These are phyloP conservation scores for Fistularia tabacaria DNA, from an alignment of 2,797 vertebrate genomes.

Conservation along the genomic window DNA sequence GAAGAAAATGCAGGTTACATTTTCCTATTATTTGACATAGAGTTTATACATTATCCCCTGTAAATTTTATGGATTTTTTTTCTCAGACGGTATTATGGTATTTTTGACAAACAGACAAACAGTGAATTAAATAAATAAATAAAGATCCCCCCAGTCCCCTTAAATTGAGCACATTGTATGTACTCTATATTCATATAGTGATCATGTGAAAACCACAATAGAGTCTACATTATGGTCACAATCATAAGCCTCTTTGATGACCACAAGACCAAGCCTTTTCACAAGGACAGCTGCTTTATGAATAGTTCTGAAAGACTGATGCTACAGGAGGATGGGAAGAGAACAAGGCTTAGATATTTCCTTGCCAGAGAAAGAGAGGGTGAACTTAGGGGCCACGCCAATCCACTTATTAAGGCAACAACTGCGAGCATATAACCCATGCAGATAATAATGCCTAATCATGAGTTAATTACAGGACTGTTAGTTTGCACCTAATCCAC, in stretches of 20 bases:
- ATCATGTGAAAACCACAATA: no score
- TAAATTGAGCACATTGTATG: no score
- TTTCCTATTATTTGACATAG: no score
- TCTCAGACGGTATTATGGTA: no score
- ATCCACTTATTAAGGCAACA: conserved; percentile 78
- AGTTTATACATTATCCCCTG: no score
- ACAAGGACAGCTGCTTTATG: conserved; percentile 47
- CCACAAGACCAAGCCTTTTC: conserved; percentile 65
- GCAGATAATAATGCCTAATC: conserved; percentile 75
- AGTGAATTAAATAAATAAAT: no score
- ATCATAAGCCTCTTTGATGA: conserved; percentile 36
- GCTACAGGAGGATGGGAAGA: conserved; percentile 18
- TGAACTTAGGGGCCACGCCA: conserved; percentile 59
- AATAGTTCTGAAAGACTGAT: conserved; percentile 52
- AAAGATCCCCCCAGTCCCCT: no score
- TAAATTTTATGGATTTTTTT: no score
- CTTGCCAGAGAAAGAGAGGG: conserved; percentile 14
- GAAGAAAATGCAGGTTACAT: no score
- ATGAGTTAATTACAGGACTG: conserved; percentile 72
- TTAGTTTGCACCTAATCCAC: conserved; percentile 69
- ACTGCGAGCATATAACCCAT: conserved; percentile 64
- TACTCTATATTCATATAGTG: no score
- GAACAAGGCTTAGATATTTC: background rate
- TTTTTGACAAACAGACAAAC: no score
- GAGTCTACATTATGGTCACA: no score